Conservation (phyloP, 2,113 vertebrate species). For the Pseudorectes ferrugineus region DNA sequence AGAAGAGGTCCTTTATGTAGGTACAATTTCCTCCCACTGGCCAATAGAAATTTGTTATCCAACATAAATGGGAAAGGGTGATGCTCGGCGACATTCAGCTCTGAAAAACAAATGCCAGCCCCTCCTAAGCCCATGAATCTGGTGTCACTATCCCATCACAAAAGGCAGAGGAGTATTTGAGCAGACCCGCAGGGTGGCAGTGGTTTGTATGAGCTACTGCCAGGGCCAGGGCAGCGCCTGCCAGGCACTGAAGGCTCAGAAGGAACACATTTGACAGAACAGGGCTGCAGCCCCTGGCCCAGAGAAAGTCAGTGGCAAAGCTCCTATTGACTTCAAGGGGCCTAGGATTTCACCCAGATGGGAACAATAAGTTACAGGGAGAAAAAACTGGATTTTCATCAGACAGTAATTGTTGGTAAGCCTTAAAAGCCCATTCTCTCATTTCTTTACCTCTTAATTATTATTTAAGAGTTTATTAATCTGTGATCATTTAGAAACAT, state of each 20-base stretch:
- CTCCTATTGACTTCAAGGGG: neutral
- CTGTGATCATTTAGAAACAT: neutral
- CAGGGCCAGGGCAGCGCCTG: neutral
- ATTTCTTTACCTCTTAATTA: constrained; percentile 1
- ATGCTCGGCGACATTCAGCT: neutral
- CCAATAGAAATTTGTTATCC: neutral
- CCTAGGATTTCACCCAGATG: neutral
- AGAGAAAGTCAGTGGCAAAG: neutral
- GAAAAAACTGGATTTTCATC: neutral
- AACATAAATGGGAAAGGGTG: neutral
- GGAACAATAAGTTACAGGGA: neutral
- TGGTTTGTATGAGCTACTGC: neutral
- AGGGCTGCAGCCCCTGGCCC: neutral
- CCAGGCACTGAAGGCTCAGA: neutral
- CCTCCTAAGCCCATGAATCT: neutral
- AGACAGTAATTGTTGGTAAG: neutral
- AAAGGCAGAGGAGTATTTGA: neutral
- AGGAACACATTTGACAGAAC: neutral
- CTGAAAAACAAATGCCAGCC: neutral
- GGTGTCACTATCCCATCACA: neutral
- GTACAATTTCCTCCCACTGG: neutral
- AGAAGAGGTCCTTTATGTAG: neutral
- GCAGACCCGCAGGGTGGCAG: neutral
- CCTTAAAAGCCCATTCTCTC: constrained; percentile 5
- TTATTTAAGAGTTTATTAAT: constrained; percentile 55